phyloP scores from a whole-genome alignment of 2,797 vertebrate genomes.

The Acanthis flammea region DNA sequence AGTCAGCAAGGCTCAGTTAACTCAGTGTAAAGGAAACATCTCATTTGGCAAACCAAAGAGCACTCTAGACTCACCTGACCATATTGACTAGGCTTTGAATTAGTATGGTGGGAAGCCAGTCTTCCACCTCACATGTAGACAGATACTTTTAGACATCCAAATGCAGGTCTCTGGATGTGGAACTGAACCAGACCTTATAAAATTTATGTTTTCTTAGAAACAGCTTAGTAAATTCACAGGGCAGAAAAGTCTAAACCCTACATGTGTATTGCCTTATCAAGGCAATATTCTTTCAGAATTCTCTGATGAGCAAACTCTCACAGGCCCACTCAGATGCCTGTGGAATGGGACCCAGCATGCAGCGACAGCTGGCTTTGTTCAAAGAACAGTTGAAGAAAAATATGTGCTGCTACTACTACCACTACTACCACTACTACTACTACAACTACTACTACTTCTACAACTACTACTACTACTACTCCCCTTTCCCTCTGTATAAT shows the following conservation, averaged over 20 bases:
- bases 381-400: background rate
- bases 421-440: rapidly evolving
- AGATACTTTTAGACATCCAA: background rate
- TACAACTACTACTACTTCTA: rapidly evolving
- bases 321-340: background rate
- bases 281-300: background rate
- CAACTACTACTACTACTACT: rapidly evolving
- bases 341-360: background rate
- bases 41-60: background rate
- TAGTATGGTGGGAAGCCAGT: background rate
- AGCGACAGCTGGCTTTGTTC: background rate
- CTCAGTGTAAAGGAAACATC: background rate
- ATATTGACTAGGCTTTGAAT: background rate
- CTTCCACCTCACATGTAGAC: background rate
- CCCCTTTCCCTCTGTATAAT: background rate
- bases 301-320: background rate
- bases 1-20: background rate
- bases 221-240: background rate
- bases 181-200: background rate
- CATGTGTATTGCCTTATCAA: background rate
- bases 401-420: background rate
- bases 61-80: background rate
- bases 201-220: background rate
- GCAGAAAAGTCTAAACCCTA: background rate
- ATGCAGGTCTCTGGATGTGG: background rate